Evolutionary conservation across 2,797 vertebrate species (phyloP), one percentile per base, ranked within the genome.

Genomic region (Labeo calbasu): DNA sequence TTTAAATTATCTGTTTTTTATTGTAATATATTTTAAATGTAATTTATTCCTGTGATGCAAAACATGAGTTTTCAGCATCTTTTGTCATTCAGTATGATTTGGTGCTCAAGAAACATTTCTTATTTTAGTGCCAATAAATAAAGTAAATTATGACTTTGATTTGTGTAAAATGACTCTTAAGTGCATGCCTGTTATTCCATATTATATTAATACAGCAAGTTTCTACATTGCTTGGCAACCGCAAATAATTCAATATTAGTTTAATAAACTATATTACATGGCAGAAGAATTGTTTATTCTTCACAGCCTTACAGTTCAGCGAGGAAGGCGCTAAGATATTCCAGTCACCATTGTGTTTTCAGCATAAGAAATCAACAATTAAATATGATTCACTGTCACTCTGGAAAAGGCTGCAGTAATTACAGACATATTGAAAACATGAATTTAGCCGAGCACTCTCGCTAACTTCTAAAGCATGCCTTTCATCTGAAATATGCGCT

Each of bases 381-480:
- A 63, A 70, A 77, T 71, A n/a, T 85, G 53, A 85, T 82, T 76
- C 68, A 63, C 15, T 46, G 72, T 59, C 50, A 40, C 23, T 51
- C 65, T 77, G 77, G 46, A 87, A 83, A 85, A 75, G 61, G 40
- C 65, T 66, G 57, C 46, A 78, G 70, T 51, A 61, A 68, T 81
- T 68, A 73, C 71, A 87, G 81, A 84, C 70, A 19, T 23, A 81
- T 73, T 4, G 57, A 25, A 86, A 83, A 71, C 66, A 59, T 50
- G 19, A 83, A 66, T 78, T 19, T 28, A 12, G 11, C 51, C 13
- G 25, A 53, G 28, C 51, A 19, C 28, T 75, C 19, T 75, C 2
- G 0, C 50, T 70, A 25, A 70, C 65, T 70, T 80, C 65, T 55
- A 5, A 69, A 25, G 25, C 14, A 65, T 43, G 50, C 25, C 50